Percentiles rank a stretch among this genome's conserved stretches.
Evolutionary conservation across 2,113 vertebrate species (phyloP).

Genomic region (Mastomys coucha): DNA sequence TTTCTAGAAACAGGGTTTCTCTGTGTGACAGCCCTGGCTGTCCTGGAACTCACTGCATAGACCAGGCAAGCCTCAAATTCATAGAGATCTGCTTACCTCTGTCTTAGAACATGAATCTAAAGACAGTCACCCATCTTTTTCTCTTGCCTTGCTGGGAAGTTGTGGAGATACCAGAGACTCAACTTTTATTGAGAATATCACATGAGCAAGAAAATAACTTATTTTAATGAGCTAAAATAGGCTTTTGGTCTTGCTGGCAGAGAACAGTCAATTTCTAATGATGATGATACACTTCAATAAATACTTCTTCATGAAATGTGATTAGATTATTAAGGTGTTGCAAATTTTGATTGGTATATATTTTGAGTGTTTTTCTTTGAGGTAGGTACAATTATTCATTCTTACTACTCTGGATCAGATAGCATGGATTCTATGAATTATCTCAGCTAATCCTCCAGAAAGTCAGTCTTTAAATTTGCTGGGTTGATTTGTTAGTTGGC

Average conservation of each 20-base stretch:
- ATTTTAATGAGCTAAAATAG: conserved; percentile 38
- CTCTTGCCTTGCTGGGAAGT: not conserved
- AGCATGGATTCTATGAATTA: not conserved
- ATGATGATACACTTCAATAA: conserved; percentile 1
- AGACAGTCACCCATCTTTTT: rapidly evolving
- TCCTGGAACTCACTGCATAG: not conserved
- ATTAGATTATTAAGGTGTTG: not conserved
- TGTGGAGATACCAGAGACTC: not conserved
- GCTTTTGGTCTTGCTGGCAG: not conserved
- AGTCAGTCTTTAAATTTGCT: not conserved
- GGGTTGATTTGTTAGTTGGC: not conserved
- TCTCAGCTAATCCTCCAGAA: not conserved
- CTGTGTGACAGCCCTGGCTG: not conserved
- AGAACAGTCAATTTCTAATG: conserved; percentile 4
- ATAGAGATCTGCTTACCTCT: not conserved
- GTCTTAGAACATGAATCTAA: not conserved
- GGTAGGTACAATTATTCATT: not conserved
- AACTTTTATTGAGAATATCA: not conserved
- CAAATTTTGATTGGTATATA: too few relatives aligned
- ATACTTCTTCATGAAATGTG: not conserved
- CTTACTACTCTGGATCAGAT: not conserved
- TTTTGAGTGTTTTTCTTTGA: not conserved
- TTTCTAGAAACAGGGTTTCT: not conserved
- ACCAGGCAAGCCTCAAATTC: not conserved
- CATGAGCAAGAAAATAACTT: not conserved